Conservation (phyloP, 2,888 invertebrate species). For the Blomia tropicalis region DNA sequence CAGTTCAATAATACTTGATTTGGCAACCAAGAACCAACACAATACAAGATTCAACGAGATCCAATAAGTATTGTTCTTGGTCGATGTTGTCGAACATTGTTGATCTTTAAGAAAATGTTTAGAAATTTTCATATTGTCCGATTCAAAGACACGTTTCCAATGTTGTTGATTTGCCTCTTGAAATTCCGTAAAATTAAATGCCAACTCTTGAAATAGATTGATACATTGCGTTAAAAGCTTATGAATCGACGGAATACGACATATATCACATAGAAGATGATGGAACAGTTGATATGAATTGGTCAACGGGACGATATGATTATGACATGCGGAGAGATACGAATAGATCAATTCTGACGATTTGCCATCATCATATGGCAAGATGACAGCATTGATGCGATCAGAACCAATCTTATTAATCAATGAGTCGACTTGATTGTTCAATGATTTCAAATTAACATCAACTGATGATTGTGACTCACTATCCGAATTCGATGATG, state of each 20-base stretch:
- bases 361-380: background rate
- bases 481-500: background rate
- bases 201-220: background rate
- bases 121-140: background rate
- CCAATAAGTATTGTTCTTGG: background rate
- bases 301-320: slow-evolving; percentile 3
- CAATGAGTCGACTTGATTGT: slow-evolving; percentile 6
- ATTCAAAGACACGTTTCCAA: slow-evolving; percentile 13
- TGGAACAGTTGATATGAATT: slow-evolving; percentile 12
- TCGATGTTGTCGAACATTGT: background rate
- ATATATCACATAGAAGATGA: slow-evolving; percentile 15
- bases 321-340: background rate
- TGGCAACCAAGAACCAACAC: slow-evolving; percentile 5
- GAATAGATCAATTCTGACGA: background rate
- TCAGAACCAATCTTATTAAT: slow-evolving; percentile 8
- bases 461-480: background rate
- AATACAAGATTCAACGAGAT: slow-evolving; percentile 7
- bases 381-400: background rate
- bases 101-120: background rate
- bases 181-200: background rate
- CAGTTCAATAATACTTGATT: slow-evolving; percentile 1
- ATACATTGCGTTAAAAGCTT: background rate
- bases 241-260: slow-evolving; percentile 10
- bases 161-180: slow-evolving; percentile 5
- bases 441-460: background rate